Evolutionary conservation across 2,113 vertebrate species (phyloP).

Genomic region (Chionomys nivalis): DNA sequence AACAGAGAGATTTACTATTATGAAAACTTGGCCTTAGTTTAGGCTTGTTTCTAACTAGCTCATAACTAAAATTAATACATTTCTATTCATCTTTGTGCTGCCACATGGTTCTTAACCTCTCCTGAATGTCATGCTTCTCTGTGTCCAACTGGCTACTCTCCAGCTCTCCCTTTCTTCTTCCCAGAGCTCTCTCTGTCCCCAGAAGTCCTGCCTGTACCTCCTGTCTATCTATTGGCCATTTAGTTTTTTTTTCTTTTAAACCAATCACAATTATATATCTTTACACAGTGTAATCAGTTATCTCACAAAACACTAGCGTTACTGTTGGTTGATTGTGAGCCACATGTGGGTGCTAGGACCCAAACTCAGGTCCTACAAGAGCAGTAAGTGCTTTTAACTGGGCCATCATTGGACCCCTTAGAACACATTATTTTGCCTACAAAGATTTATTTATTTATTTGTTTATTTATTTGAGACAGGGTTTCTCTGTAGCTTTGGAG

Average conservation of each 20-base stretch:
- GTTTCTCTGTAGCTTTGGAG: too few relatives aligned
- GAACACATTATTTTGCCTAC: neutral
- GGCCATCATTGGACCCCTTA: neutral
- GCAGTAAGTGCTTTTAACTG: neutral
- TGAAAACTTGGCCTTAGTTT: neutral
- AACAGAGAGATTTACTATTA: neutral
- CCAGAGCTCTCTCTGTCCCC: neutral
- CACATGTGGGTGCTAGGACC: neutral
- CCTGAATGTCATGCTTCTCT: neutral
- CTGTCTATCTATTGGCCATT: neutral
- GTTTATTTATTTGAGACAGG: neutral
- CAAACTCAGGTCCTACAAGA: neutral
- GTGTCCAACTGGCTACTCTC: neutral
- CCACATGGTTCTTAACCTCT: neutral
- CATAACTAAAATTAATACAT: neutral
- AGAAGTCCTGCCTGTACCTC: neutral
- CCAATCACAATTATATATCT: neutral
- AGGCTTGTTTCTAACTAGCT: neutral
- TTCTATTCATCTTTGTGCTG: neutral
- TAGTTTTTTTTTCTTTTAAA: neutral
- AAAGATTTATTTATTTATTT: neutral
- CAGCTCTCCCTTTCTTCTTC: neutral
- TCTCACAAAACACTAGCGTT: neutral
- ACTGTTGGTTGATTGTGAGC: neutral
- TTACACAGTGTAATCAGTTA: neutral